Conservation (phyloP, 2,797 vertebrate species). For the Cuniculus paca region DNA sequence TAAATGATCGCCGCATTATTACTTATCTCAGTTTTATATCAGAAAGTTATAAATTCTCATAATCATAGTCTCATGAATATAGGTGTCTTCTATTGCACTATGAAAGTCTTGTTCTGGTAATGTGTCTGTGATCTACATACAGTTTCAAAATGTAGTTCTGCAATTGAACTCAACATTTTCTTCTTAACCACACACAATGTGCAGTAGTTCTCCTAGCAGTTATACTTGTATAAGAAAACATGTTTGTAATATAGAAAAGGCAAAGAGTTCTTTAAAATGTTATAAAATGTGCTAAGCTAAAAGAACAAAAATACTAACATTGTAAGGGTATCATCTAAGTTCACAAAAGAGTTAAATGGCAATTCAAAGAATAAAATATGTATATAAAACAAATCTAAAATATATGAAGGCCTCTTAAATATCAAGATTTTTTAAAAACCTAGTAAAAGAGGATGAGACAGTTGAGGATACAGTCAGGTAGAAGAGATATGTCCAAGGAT, state of each 20-base stretch:
- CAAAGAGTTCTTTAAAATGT: not conserved
- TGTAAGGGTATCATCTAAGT: not conserved
- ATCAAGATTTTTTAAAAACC: not conserved
- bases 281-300: not conserved
- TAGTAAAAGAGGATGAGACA: not conserved
- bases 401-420: not conserved
- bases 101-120: not conserved
- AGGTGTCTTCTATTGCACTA: fast-evolving
- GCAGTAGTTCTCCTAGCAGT: not conserved
- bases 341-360: not conserved
- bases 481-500: not conserved
- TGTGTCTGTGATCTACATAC: not conserved
- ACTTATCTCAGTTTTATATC: not conserved
- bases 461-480: not conserved
- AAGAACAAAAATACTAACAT: not conserved
- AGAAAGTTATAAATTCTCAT: not conserved
- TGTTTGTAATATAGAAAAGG: not conserved
- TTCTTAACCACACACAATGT: not conserved
- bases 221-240: not conserved
- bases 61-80: not conserved
- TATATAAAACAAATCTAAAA: not conserved
- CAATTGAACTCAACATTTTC: not conserved
- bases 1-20: not conserved
- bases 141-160: not conserved
- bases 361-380: not conserved